Percentiles rank a stretch among this genome's conserved stretches.
These are phyloP conservation scores for Thymallus thymallus DNA, from an alignment of 2,113 vertebrate species.

Conservation along the genomic window DNA sequence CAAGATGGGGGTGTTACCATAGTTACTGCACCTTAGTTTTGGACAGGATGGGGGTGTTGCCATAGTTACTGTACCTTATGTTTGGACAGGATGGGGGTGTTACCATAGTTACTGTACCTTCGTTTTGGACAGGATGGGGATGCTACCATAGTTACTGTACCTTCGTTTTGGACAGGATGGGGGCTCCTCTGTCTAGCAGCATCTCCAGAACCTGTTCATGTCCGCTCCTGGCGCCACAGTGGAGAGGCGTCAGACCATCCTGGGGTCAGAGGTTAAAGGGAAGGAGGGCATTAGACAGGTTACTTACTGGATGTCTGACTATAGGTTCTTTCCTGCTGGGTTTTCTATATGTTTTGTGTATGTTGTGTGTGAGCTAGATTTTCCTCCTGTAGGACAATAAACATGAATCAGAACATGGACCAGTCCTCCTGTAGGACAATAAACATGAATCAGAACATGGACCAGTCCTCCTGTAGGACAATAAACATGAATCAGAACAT, in stretches of 20 bases:
- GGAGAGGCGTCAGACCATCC: slow-evolving; percentile 95
- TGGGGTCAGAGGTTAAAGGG: slow-evolving; percentile 49
- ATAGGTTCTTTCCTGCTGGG: too few relatives aligned
- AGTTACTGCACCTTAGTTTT: slow-evolving; percentile 90
- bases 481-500: too few relatives aligned
- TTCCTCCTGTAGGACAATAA: background rate
- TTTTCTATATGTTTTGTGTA: background rate
- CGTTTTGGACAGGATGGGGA: slow-evolving; percentile 77
- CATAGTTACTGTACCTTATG: slow-evolving; percentile 83
- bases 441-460: background rate
- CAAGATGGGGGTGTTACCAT: slow-evolving; percentile 81
- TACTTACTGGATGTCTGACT: background rate
- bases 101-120: slow-evolving; percentile 77
- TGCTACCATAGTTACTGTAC: slow-evolving; percentile 64
- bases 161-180: slow-evolving; percentile 98
- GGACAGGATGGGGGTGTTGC: slow-evolving; percentile 36
- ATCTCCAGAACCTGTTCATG: slow-evolving; percentile 97
- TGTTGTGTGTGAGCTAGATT: too few relatives aligned
- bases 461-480: background rate
- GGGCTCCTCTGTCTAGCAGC: slow-evolving; percentile 92
- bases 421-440: background rate
- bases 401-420: background rate
- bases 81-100: slow-evolving; percentile 68
- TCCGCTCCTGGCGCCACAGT: slow-evolving; percentile 94
- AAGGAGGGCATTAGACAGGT: background rate